These are phyloP conservation scores for Erebia ligea DNA, from an alignment of 2,888 invertebrate genomes.

Conservation along the genomic window DNA sequence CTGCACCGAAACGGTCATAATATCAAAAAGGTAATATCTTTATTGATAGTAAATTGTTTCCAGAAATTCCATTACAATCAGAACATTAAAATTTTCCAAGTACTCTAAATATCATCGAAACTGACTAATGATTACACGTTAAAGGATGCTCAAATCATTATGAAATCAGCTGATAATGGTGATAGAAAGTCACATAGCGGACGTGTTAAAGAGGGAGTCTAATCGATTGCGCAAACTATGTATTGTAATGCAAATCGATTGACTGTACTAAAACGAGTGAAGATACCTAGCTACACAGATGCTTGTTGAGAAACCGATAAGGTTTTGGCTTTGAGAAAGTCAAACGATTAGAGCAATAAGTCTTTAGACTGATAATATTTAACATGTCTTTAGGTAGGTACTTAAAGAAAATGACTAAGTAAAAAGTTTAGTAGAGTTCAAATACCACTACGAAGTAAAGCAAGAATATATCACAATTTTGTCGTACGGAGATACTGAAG, in stretches of 20 bases:
- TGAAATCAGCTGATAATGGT: slow-evolving; percentile 35
- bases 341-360: neutral
- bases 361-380: neutral
- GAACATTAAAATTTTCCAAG: neutral
- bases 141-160: slow-evolving; percentile 37
- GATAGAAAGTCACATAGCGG: slow-evolving; percentile 61
- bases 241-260: slow-evolving; percentile 55
- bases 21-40: too few species aligned
- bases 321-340: neutral
- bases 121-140: slow-evolving; percentile 23
- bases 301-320: neutral
- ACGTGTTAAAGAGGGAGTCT: slow-evolving; percentile 62
- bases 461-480: too few species aligned
- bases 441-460: too few species aligned
- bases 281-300: neutral
- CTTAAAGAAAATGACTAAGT: too few species aligned
- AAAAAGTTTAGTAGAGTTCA: too few species aligned
- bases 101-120: slow-evolving; percentile 7
- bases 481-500: too few species aligned
- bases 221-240: slow-evolving; percentile 54
- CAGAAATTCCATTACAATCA: slow-evolving; percentile 5
- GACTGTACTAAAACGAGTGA: neutral
- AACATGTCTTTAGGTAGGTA: neutral
- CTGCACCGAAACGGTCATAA: neutral
- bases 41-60: slow-evolving; percentile 16